Base-by-base conservation (phyloP, 2,888 invertebrate genomes). In the Oxyscelio sp. region DNA sequence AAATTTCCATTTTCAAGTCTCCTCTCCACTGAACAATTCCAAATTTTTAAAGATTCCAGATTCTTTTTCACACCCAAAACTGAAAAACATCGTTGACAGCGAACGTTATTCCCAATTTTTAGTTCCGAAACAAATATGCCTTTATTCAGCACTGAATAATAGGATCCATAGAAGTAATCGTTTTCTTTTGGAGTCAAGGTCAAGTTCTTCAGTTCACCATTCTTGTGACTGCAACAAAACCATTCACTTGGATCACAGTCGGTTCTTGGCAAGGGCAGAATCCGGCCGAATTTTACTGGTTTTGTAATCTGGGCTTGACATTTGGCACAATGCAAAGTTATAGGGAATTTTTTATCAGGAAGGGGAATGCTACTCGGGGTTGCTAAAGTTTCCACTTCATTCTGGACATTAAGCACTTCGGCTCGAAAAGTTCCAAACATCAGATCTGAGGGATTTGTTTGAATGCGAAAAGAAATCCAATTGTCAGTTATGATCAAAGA, bases 241-340 rank as follows among this genome's bases (percentile, higher is more conserved):
- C 93, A 94, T 73, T 94, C 93, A n/a, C 86, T 86, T 11, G 91
- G 90, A 80, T 94, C 93, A 54, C 90, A 94, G 24, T 92, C 91
- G 24, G 68, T 78, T 68, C 91, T 90, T 3, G 94, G 94, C 24
- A 93, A 56, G 24, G 94, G 93, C 38, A 94, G 78, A 24, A 93
- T 82, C 84, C 92, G 90, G 63, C 88, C 78, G 48, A 93, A 90
- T 54, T 71, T 78, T 22, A 91, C 50, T 2, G 66, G 59, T n/a
- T 90, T 89, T 6, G 92, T 89, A 45, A 94, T 80, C 34, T 19
- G 11, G 3, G 40, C 52, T 6, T 78, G 21, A 71, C 94, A 94
- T 22, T 89, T 91, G 8, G 83, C 54, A 73, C 94, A 94, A 15
- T 85, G 75, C 70, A 94, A 84, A 1, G 65, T 78, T 4, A 87